A percentile compares a stretch with the other conserved stretches of the same genome.
phyloP scores from a whole-genome alignment of 2,888 invertebrate species.

The Ischnura elegans region DNA sequence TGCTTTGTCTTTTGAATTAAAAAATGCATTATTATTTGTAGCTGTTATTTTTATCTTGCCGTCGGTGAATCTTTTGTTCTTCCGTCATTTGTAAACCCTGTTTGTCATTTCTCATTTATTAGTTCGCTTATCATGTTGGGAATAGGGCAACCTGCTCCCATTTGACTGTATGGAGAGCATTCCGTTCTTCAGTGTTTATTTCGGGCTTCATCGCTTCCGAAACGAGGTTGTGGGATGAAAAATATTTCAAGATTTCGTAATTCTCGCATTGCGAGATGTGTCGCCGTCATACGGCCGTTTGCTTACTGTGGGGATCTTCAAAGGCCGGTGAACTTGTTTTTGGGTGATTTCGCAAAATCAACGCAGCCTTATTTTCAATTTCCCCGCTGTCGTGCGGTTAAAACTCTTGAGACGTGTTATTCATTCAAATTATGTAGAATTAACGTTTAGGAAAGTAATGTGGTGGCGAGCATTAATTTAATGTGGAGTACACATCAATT shows the following conservation, averaged over 20 bases:
- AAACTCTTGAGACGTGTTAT: too few species aligned
- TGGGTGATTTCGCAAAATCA: background rate
- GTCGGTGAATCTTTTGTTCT: too few species aligned
- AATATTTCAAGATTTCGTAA: background rate
- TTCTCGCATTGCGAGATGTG: background rate
- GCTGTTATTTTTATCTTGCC: too few species aligned
- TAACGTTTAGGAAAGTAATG: background rate
- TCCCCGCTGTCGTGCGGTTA: background rate
- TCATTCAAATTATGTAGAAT: background rate
- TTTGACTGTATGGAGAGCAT: background rate
- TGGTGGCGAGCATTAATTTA: background rate
- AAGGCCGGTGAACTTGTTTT: conserved; percentile 15
- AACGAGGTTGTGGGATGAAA: background rate
- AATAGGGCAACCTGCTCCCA: too few species aligned
- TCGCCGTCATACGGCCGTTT: background rate
- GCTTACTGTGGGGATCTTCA: background rate
- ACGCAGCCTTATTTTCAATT: background rate
- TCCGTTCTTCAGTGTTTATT: background rate
- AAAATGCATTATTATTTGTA: too few species aligned
- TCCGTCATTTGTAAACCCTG: too few species aligned
- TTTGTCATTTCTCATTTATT: too few species aligned
- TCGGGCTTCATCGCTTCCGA: background rate
- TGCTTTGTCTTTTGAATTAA: too few species aligned
- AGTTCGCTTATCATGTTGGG: too few species aligned
- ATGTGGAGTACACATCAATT: too few species aligned